Evolutionary conservation across 1,140 invertebrate species (phyloP), one percentile per base, ranked within the genome.

Genomic region (Brachionus manjavacas): DNA sequence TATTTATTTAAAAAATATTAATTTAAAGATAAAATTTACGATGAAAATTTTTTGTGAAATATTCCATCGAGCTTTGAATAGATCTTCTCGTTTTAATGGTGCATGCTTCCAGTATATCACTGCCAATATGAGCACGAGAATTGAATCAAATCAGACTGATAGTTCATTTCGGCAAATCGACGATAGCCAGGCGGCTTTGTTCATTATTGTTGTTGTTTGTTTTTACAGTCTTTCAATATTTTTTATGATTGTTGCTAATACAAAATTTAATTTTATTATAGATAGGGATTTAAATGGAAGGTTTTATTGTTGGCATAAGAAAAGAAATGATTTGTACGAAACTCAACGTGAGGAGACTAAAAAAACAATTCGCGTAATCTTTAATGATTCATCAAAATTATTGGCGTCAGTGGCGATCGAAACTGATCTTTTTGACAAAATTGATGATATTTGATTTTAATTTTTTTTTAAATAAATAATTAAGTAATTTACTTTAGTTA

Each of bases 211-310:
- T 11, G 79, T 81, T 23, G 35, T 81, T 41, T 64, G 79, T 46
- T 81, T 81, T 68, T 81, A 81, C 25, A 64, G 79, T 46, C n/a
- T 81, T 25, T 81, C 79, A 16, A 81, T 81, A 28, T 31, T 81
- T 12, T 81, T 81, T 64, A 60, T 81, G 31, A 25, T 64, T 16
- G 31, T 81, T 2, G 7, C 39, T 3, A 81, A 81, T 68, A 55
- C 66, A 20, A 81, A 46, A 25, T 68, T 81, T 39, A 64, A 81
- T 25, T 43, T 64, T 81, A 35, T 81, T 11, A 20, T 81, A 35
- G n/a, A 64, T 3, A 43, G 35, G 20, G 35, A 41, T 39, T 16
- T 55, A 39, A 52, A 49, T 31, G 79, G 52, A 39, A 81, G 20
- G 9, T 68, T 60, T n/a, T 64, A 60, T 46, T 81, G 79, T 68